phyloP scores from a whole-genome alignment of 1,140 invertebrate genomes.

The Physella acuta region DNA sequence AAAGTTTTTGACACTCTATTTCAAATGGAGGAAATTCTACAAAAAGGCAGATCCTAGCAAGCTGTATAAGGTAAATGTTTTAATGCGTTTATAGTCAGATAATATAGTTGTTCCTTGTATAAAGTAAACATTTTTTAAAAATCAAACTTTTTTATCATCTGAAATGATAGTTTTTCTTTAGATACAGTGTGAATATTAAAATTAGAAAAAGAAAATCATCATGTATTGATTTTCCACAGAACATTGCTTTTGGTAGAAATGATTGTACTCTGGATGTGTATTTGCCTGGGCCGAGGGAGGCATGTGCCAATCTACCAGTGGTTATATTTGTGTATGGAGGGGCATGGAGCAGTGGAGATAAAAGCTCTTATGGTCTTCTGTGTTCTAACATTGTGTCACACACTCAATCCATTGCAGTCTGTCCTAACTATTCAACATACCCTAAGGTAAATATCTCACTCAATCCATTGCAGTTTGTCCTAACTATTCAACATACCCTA shows the following conservation, averaged over 20 bases:
- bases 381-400: conserved; percentile 48
- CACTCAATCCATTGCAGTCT: conserved; percentile 48
- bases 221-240: too few species aligned
- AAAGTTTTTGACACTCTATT: conserved; percentile 41
- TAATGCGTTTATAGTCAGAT: too few species aligned
- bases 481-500: too few species aligned
- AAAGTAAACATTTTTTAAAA: too few species aligned
- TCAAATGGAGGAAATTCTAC: conserved; percentile 52
- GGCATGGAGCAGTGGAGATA: conserved; percentile 53
- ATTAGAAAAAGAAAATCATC: too few species aligned
- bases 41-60: conserved; percentile 33
- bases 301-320: conserved; percentile 37
- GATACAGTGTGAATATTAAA: too few species aligned
- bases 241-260: conserved; percentile 52
- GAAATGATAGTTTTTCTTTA: too few species aligned
- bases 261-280: conserved; percentile 52
- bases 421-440: conserved; percentile 56
- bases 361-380: conserved; percentile 53
- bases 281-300: conserved; percentile 26
- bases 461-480: too few species aligned
- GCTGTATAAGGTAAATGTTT: conserved; percentile 49
- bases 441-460: conserved; percentile 52
- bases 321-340: conserved; percentile 57
- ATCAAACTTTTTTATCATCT: too few species aligned
- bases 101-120: too few species aligned